phyloP scores from a whole-genome alignment of 1,140 invertebrate genomes.

The Tigriopus japonicus region DNA sequence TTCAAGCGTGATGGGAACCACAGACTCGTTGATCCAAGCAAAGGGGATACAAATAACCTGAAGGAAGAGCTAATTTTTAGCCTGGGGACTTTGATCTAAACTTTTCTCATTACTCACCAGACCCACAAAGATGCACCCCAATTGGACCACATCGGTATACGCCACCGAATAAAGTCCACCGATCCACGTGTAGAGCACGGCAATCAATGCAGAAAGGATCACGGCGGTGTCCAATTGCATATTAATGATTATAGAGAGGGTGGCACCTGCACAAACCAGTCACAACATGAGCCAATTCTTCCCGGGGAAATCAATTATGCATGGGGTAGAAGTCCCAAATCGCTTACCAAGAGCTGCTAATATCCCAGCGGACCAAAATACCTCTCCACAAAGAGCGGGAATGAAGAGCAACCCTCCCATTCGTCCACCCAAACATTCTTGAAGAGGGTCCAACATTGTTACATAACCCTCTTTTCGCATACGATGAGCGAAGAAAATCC shows the following conservation, averaged over 20 bases:
- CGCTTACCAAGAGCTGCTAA: constrained; percentile 48
- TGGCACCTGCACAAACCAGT: constrained; percentile 33
- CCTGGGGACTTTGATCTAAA: neutral
- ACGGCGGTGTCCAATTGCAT: constrained; percentile 38
- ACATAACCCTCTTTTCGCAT: constrained; percentile 60
- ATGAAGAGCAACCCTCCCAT: constrained; percentile 58
- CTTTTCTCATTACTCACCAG: constrained; percentile 32
- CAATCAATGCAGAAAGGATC: constrained; percentile 43
- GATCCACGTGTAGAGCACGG: constrained; percentile 50
- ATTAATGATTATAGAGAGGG: constrained; percentile 43
- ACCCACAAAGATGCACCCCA: constrained; percentile 55
- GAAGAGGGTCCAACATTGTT: constrained; percentile 70
- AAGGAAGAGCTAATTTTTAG: neutral
- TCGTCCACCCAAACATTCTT: constrained; percentile 48
- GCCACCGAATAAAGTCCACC: constrained; percentile 59
- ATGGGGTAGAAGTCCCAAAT: neutral
- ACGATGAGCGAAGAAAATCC: constrained; percentile 52
- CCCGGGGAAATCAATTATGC: neutral
- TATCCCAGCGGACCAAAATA: constrained; percentile 62
- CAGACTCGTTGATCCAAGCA: constrained; percentile 38
- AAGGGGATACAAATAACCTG: constrained; percentile 46
- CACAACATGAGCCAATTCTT: neutral
- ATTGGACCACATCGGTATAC: constrained; percentile 57
- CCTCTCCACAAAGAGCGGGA: constrained; percentile 54
- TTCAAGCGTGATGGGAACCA: constrained; percentile 30